phyloP scores from a whole-genome alignment of 2,113 vertebrate species.

The Rhinolophus sinicus region DNA sequence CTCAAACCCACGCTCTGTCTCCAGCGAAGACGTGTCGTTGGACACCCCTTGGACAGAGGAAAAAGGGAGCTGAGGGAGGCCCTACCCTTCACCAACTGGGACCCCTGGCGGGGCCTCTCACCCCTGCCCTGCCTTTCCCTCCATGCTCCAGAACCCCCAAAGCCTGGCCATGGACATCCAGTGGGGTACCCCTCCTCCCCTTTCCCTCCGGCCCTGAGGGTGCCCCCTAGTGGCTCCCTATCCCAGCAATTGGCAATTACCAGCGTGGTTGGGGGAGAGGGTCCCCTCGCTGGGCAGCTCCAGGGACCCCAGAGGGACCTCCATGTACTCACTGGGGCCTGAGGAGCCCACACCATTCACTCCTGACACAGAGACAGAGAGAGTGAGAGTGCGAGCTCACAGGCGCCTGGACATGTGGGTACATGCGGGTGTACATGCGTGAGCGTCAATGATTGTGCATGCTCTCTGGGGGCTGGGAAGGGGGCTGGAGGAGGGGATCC shows the following conservation, averaged over 20 bases:
- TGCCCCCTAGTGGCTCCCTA: slow-evolving; percentile 59
- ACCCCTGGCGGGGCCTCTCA: not conserved
- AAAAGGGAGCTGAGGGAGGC: not conserved
- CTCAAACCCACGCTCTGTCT: slow-evolving; percentile 91
- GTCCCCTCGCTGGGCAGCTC: slow-evolving; percentile 92
- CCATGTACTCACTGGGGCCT: slow-evolving; percentile 90
- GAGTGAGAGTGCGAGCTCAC: slow-evolving; percentile 67
- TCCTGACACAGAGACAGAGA: slow-evolving; percentile 80
- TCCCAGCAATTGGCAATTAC: slow-evolving; percentile 80
- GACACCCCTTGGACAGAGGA: slow-evolving; percentile 76
- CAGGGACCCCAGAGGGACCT: slow-evolving; percentile 92
- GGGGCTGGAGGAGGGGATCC: not conserved
- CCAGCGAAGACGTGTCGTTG: slow-evolving; percentile 92
- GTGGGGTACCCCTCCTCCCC: slow-evolving; percentile 39
- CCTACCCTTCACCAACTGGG: not conserved
- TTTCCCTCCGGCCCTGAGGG: slow-evolving; percentile 37
- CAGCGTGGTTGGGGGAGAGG: slow-evolving; percentile 90
- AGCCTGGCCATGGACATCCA: not conserved
- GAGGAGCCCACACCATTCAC: slow-evolving; percentile 82
- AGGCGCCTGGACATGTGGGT: not conserved
- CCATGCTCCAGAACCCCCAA: slow-evolving; percentile 45
- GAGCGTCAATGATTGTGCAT: not conserved
- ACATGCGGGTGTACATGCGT: not conserved
- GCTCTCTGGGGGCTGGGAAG: not conserved
- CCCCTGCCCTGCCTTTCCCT: not conserved